Evolutionary conservation across 1,140 invertebrate genomes (phyloP), one percentile per base, ranked within the genome.

Genomic region (Chironomus striatipennis): DNA sequence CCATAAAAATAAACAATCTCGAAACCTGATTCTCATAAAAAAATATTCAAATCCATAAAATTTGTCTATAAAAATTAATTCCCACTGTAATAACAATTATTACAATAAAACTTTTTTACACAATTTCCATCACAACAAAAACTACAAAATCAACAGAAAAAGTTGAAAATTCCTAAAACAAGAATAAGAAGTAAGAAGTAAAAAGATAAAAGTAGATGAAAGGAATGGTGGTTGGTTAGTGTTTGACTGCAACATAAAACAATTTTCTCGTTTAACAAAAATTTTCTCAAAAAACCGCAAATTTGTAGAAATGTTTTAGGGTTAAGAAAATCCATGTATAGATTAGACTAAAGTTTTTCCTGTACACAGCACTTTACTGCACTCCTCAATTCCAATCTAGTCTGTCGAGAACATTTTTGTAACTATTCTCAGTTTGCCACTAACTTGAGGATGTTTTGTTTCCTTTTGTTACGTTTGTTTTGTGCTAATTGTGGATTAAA

Each of bases 181-280:
- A 34, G 24, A 5, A 34, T 34, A 34, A 34, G 24, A 34, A 34
- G n/a, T 34, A 34, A 34, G 24, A 34, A 34, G 24, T 34, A 34
- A 5, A 5, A 34, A 34, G n/a, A n/a, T n/a, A n/a, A n/a, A n/a
- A n/a, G n/a, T n/a, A 2, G 24, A 34, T 34, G 12, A n/a, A 57
- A 57, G n/a, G n/a, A 57, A n/a, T 57, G n/a, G 47, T n/a, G 47
- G 47, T 57, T 57, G 47, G 47, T 57, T 57, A n/a, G 47, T 57
- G 47, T 57, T 57, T 57, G 47, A 57, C 47, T 57, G 47, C 47
- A 57, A 57, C 47, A 57, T 57, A 57, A 57, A 57, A 57, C 47
- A 57, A 57, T 57, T 57, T 57, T 57, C 47, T 57, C 12, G 47
- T 57, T 57, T 57, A 12, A 10, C 12, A 57, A 57, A 57, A n/a